phyloP scores from a whole-genome alignment of 2,113 vertebrate species.

The Megaceryle maxima region DNA sequence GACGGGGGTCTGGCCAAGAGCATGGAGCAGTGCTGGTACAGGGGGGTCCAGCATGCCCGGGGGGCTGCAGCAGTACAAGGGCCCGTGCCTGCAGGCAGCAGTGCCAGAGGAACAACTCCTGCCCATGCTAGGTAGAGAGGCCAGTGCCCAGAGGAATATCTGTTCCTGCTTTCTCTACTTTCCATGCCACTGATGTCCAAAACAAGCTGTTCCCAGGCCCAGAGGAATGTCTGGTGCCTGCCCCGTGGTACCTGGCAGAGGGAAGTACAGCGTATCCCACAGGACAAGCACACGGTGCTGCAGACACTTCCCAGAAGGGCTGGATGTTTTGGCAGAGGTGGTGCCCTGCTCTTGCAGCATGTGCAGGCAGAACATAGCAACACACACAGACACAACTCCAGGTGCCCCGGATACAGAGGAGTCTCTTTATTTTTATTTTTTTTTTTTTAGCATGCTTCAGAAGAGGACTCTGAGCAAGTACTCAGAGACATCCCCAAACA shows the following conservation, averaged over 20 bases:
- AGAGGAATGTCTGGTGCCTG: not conserved
- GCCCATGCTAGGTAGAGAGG: not conserved
- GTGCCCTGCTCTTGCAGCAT: not conserved
- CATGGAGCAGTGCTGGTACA: not conserved
- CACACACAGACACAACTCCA: not conserved
- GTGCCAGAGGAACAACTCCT: not conserved
- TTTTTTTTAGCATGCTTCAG: not conserved
- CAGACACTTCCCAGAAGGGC: not conserved
- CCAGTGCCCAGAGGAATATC: not conserved
- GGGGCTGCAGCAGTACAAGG: not conserved
- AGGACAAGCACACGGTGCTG: fast-evolving
- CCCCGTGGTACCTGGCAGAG: not conserved
- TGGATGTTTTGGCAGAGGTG: not conserved
- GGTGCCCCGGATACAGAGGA: not conserved
- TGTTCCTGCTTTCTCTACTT: not conserved
- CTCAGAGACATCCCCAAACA: not conserved
- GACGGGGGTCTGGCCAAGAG: not conserved
- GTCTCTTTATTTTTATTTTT: no score
- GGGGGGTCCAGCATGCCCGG: fast-evolving
- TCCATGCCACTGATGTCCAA: fast-evolving
- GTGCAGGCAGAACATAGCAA: not conserved
- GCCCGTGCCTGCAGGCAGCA: not conserved
- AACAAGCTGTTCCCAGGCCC: not conserved
- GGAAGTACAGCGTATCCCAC: fast-evolving
- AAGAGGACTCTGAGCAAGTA: not conserved